Percentiles rank a stretch among this genome's conserved stretches.
These are phyloP conservation scores for Pomacea maculata DNA, from an alignment of 1,140 invertebrate genomes.

Conservation along the genomic window DNA sequence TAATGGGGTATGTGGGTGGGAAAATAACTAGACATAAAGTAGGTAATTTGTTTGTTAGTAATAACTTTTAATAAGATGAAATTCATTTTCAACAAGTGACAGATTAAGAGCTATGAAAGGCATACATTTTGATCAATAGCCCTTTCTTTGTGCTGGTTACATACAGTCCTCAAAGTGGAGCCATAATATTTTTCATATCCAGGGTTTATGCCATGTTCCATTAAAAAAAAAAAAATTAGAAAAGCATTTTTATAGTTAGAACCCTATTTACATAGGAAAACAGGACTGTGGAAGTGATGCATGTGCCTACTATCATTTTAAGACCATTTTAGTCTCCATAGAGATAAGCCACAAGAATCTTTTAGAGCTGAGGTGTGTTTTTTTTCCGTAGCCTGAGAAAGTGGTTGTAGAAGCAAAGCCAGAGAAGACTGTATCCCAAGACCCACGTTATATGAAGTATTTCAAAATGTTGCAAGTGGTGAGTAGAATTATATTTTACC, in stretches of 20 bases:
- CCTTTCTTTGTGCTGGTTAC: too few relatives aligned
- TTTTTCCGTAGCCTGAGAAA: slow-evolving; percentile 25
- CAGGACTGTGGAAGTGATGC: too few relatives aligned
- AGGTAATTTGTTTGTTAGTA: not conserved
- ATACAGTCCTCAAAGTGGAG: too few relatives aligned
- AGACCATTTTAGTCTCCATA: not conserved
- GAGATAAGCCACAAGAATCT: not conserved
- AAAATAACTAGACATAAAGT: not conserved
- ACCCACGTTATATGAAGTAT: slow-evolving; percentile 80
- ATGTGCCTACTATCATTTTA: too few relatives aligned
- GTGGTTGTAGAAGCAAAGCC: slow-evolving; percentile 35
- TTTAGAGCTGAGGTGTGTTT: not conserved
- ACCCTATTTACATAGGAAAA: too few relatives aligned
- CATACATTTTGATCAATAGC: too few relatives aligned
- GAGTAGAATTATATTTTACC: slow-evolving; percentile 30
- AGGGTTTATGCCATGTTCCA: too few relatives aligned
- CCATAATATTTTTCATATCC: too few relatives aligned
- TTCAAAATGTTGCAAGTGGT: slow-evolving; percentile 89
- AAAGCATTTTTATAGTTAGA: too few relatives aligned
- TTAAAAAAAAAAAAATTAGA: too few relatives aligned
- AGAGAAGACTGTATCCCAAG: slow-evolving; percentile 65
- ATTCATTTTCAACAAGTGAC: not conserved
- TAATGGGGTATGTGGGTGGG: not conserved
- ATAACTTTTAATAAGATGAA: not conserved
- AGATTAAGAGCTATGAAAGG: not conserved